Percentiles rank a stretch among this genome's conserved stretches.
Evolutionary conservation across 1,140 invertebrate genomes (phyloP).

Genomic region (Latrodectus geometricus): DNA sequence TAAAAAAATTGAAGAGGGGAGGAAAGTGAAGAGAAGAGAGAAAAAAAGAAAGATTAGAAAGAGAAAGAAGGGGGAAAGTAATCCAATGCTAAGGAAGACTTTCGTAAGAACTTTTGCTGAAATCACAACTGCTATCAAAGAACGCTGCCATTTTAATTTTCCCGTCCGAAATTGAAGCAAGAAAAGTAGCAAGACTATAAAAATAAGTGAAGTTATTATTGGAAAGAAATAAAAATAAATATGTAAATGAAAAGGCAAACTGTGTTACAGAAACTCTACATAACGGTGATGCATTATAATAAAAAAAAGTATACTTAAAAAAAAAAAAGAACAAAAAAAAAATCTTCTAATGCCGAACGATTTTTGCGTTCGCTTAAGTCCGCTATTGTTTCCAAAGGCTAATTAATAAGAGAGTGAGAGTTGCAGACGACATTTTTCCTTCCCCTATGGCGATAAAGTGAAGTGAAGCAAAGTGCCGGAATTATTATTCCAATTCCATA

Average conservation of each 20-base stretch:
- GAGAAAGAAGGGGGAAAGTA: constrained; percentile 3
- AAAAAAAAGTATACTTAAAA: background rate
- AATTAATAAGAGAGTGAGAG: constrained; percentile 35
- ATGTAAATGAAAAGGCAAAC: constrained; percentile 24
- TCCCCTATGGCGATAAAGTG: constrained; percentile 2
- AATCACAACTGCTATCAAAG: constrained; percentile 42
- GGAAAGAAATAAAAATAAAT: constrained; percentile 35
- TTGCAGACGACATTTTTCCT: constrained; percentile 35
- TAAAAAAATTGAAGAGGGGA: background rate
- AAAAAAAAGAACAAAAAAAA: constrained; percentile 21
- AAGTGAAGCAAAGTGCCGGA: constrained; percentile 11
- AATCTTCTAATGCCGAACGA: constrained; percentile 9
- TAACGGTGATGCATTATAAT: constrained; percentile 8
- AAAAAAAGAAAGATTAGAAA: background rate
- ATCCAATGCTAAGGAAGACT: constrained; percentile 18
- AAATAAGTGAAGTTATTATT: constrained; percentile 26
- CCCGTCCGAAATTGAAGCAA: background rate
- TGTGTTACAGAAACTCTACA: constrained; percentile 6
- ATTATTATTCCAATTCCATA: constrained; percentile 33
- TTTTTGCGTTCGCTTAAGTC: constrained; percentile 17
- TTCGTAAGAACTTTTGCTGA: constrained; percentile 9
- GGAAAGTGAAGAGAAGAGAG: no score
- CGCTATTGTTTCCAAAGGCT: constrained; percentile 40
- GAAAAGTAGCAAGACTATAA: background rate
- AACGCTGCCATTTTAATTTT: constrained; percentile 37